Conservation (phyloP, 2,797 vertebrate genomes). For the Molossus alvarezi region DNA sequence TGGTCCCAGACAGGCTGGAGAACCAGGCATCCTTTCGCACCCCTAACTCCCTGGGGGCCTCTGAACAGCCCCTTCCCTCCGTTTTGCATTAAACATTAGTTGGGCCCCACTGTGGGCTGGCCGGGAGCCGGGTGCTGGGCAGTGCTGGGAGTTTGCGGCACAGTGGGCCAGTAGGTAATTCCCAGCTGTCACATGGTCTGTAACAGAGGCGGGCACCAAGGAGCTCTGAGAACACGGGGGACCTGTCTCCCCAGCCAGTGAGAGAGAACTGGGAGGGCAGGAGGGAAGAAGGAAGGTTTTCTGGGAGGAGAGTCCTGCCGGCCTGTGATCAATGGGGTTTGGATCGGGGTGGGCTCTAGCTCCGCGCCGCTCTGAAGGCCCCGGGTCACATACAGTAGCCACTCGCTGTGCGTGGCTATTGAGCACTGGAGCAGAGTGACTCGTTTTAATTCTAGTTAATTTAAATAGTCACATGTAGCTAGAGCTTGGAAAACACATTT, state of each 20-base stretch:
- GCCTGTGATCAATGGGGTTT: background rate
- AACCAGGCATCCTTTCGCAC: background rate
- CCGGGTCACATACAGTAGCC: fast-evolving
- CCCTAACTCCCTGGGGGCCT: too few species aligned
- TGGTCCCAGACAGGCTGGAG: background rate
- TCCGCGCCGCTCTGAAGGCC: fast-evolving
- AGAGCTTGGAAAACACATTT: background rate
- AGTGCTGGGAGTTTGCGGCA: background rate
- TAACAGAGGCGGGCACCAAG: background rate
- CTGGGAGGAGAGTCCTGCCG: background rate
- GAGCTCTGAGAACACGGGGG: background rate
- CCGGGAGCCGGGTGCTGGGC: background rate
- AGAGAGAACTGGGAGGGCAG: background rate
- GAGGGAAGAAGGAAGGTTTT: background rate
- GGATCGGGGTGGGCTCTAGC: background rate
- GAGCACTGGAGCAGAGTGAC: background rate
- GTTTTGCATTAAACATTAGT: fast-evolving
- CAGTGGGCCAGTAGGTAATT: background rate
- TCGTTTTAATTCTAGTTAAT: background rate
- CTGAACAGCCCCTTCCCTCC: background rate
- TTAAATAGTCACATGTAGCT: background rate
- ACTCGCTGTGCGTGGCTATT: fast-evolving
- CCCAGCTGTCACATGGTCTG: background rate
- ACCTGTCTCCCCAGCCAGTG: background rate
- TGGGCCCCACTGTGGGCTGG: fast-evolving